Percentiles rank a stretch among this genome's conserved stretches.
phyloP scores from a whole-genome alignment of 23 tunicate species.

The Ascidia mentula region DNA sequence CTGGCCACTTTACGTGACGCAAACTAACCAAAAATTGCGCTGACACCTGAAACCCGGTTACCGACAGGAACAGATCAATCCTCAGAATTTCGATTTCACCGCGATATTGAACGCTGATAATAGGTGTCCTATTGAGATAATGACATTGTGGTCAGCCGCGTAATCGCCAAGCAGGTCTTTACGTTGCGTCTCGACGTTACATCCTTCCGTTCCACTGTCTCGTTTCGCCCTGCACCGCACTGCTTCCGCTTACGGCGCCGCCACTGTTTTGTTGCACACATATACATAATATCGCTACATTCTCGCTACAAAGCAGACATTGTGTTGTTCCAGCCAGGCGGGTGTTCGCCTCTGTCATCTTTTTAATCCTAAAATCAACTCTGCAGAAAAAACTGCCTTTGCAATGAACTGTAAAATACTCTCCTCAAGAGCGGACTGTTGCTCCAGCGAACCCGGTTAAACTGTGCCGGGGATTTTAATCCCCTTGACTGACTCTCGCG shows the following conservation, averaged over 20 bases:
- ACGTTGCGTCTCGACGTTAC: slow-evolving; percentile 12
- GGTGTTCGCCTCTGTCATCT: too few relatives aligned
- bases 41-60: background rate
- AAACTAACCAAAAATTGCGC: background rate
- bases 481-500: too few relatives aligned
- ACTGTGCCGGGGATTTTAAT: too few relatives aligned
- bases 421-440: too few relatives aligned
- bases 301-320: too few relatives aligned
- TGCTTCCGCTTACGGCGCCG: background rate
- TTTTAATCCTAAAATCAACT: too few relatives aligned
- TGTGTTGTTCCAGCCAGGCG: too few relatives aligned
- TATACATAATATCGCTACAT: too few relatives aligned
- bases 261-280: too few relatives aligned
- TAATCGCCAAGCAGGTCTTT: slow-evolving; percentile 10
- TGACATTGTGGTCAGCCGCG: slow-evolving; percentile 1
- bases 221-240: background rate
- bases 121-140: slow-evolving; percentile 5
- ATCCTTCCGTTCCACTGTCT: slow-evolving; percentile 7
- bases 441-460: too few relatives aligned
- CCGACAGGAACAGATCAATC: background rate
- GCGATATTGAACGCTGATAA: background rate
- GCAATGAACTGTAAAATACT: too few relatives aligned
- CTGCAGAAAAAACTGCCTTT: too few relatives aligned
- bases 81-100: background rate
- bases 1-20: background rate